phyloP scores from a whole-genome alignment of 2,113 vertebrate species.

The Dicentrarchus labrax region DNA sequence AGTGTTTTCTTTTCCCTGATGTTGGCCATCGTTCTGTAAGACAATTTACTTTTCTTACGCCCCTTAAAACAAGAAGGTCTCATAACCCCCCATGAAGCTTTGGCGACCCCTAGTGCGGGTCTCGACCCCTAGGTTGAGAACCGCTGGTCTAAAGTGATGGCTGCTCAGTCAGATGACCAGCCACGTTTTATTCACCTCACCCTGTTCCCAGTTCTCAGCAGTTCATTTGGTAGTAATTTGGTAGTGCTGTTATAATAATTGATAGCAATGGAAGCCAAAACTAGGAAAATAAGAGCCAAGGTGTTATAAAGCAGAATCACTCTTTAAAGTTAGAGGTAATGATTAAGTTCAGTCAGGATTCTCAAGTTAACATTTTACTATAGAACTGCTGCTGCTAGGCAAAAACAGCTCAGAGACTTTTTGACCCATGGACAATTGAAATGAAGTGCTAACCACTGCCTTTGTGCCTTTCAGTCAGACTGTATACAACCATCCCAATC shows the following conservation, averaged over 20 bases:
- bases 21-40: too few species aligned
- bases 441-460: not conserved
- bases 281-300: not conserved
- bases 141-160: too few species aligned
- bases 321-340: not conserved
- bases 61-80: too few species aligned
- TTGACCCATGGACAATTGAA: not conserved
- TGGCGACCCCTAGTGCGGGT: too few species aligned
- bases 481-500: slow-evolving; percentile 38
- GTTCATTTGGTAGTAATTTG: too few species aligned
- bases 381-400: not conserved
- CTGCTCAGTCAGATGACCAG: not conserved
- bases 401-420: not conserved
- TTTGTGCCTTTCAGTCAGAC: slow-evolving; percentile 8
- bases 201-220: not conserved
- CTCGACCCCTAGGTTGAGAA: too few species aligned
- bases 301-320: not conserved
- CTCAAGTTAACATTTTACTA: not conserved
- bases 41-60: too few species aligned
- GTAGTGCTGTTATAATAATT: not conserved
- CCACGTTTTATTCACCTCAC: not conserved
- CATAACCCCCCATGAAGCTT: too few species aligned
- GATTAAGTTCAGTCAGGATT: not conserved
- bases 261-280: not conserved
- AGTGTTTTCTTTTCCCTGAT: too few species aligned